These are phyloP conservation scores for Vicugna pacos DNA, from an alignment of 2,113 vertebrate species.

Conservation along the genomic window DNA sequence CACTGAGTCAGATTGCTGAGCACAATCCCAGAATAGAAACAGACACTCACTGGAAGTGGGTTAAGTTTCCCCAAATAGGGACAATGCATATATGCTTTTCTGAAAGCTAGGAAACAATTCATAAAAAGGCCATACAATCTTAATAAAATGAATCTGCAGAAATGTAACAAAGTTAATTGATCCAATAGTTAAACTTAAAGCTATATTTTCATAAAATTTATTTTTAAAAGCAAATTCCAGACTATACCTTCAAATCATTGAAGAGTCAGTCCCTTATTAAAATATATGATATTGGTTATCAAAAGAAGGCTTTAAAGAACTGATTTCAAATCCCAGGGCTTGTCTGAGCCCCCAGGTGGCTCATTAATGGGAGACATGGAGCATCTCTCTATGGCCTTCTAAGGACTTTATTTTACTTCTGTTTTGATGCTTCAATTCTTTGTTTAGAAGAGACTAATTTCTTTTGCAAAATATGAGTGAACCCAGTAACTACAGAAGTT, in stretches of 20 bases:
- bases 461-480: not conserved
- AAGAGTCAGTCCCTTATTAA: not conserved
- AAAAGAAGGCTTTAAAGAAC: not conserved
- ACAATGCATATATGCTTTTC: not conserved
- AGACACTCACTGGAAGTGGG: not conserved
- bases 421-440: not conserved
- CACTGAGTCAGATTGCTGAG: not conserved
- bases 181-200: slow-evolving; percentile 26
- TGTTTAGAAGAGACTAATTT: slow-evolving; percentile 10
- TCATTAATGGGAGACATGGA: not conserved
- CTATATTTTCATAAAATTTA: not conserved
- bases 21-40: not conserved
- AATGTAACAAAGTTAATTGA: slow-evolving; percentile 3
- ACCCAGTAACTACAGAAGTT: not conserved
- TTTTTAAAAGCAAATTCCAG: slow-evolving; percentile 24
- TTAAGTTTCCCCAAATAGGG: not conserved
- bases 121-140: not conserved
- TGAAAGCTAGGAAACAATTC: not conserved
- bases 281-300: not conserved
- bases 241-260: not conserved
- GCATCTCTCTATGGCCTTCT: slow-evolving; percentile 19
- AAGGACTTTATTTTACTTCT: slow-evolving; percentile 13
- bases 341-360: not conserved
- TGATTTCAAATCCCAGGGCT: not conserved
- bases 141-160: slow-evolving; percentile 13